Base-by-base conservation (phyloP, 1,140 invertebrate genomes). In the Euwallacea similis region DNA sequence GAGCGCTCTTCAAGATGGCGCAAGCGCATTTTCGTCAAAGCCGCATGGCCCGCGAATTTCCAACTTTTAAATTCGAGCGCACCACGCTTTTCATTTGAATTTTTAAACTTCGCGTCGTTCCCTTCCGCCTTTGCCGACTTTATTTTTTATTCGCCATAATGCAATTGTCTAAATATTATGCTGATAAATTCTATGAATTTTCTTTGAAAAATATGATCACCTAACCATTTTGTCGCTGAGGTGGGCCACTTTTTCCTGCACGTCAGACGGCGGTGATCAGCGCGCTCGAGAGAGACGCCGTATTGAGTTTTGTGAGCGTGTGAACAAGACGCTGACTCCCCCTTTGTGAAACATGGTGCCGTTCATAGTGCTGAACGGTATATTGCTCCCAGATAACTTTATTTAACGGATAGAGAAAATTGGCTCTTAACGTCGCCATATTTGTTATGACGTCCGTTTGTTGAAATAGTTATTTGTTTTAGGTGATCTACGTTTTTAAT, bases 271-370 rank as follows among this genome's bases (percentile, higher is more conserved):
- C 46, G 6, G 46, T 50, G 46, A 50, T 33, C 46, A 50, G 56
- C 15, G 47, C 42, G 66, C 41, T 21, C 43, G 74, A 75, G 43
- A 66, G 59, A 65, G 70, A 66, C 44, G 42, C 33, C 43, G n/a
- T 62, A 44, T 73, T 50, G 15, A 66, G 66, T 66, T 75, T 77
- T 76, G 76, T 80, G 79, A 78, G 54, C 73, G 74, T 78, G 21
- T 78, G 70, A 72, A 76, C 69, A 75, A 71, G 64, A 72, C 63
- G 76, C 77, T 66, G 77, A 78, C 79, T 77, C 77, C 78, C 78
- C 77, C 78, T 79, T 79, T 74, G 71, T 58, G 47, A 42, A 13
- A 78, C 78, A 79, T 79, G 79, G 79, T 80, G 78, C 71, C 68
- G 74, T 75, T 78, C 73, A 74, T 73, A 73, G 67, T 78, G 67